Percentiles rank a stretch among this genome's conserved stretches.
These are phyloP conservation scores for Choloepus hoffmanni DNA, from an alignment of 2,113 vertebrate genomes.

Conservation along the genomic window DNA sequence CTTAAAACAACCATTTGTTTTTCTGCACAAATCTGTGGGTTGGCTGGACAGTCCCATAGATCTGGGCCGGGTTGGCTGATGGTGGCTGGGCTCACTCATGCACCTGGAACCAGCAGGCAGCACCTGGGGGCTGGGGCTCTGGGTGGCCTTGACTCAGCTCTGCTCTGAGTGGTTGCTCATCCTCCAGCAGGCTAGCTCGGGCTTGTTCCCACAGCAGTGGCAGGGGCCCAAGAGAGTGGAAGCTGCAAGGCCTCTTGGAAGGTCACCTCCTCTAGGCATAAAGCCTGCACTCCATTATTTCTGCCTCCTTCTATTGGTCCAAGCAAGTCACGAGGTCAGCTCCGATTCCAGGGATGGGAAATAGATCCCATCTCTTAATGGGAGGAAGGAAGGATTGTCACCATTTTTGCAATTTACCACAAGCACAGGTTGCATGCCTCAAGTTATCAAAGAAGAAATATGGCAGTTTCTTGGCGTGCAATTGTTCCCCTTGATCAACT, in stretches of 20 bases:
- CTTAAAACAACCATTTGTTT: not conserved
- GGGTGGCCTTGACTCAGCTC: rapidly evolving
- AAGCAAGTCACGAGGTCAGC: not conserved
- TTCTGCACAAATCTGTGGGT: rapidly evolving
- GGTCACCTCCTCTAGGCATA: not conserved
- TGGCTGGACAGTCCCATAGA: not conserved
- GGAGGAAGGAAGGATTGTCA: not conserved
- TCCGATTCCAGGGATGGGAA: not conserved
- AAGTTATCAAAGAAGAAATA: not conserved
- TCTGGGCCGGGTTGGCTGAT: not conserved
- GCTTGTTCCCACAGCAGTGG: not conserved
- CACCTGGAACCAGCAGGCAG: not conserved
- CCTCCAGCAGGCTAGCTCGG: not conserved
- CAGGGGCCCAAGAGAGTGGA: not conserved
- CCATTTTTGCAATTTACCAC: not conserved
- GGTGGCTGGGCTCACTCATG: not conserved
- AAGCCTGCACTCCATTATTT: rapidly evolving
- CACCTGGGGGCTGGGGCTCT: not conserved
- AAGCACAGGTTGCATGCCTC: not conserved
- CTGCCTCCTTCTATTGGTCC: rapidly evolving
- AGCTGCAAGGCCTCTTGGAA: not conserved
- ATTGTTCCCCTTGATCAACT: not conserved
- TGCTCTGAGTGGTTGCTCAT: rapidly evolving
- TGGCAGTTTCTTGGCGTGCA: not conserved
- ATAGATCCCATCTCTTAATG: not conserved